phyloP scores from a whole-genome alignment of 1,140 invertebrate genomes.

The Wasmannia auropunctata region DNA sequence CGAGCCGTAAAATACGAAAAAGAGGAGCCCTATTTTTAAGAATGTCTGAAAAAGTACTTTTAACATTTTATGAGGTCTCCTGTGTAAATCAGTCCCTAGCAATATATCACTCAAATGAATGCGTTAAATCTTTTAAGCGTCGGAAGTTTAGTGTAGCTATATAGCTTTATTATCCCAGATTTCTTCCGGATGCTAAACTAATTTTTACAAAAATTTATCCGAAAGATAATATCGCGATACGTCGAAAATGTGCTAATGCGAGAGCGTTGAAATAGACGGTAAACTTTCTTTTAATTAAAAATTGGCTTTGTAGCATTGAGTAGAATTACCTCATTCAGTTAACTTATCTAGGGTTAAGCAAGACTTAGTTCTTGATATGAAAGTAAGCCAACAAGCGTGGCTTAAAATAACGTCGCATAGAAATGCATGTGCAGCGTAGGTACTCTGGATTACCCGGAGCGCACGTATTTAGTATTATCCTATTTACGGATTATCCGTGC shows the following conservation, averaged over 20 bases:
- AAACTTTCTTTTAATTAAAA: neutral
- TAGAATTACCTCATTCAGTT: neutral
- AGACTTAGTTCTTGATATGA: neutral
- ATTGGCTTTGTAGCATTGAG: neutral
- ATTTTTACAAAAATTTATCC: neutral
- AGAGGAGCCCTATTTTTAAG: neutral
- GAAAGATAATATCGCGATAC: neutral
- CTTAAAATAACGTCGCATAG: neutral
- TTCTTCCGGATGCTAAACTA: neutral
- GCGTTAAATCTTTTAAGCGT: neutral
- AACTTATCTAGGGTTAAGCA: neutral
- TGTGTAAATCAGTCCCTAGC: neutral
- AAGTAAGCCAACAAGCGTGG: neutral
- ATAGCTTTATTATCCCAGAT: neutral
- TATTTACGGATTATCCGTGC: slow-evolving; percentile 28
- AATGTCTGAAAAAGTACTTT: neutral
- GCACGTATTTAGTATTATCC: neutral
- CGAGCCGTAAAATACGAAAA: neutral
- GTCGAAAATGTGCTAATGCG: neutral
- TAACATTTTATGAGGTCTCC: neutral
- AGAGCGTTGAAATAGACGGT: neutral
- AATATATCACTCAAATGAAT: neutral
- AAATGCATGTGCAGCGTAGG: neutral
- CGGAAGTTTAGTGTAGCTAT: neutral
- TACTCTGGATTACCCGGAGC: neutral